Conservation (phyloP, 1,140 invertebrate species). For the Drosophila aff. region DNA sequence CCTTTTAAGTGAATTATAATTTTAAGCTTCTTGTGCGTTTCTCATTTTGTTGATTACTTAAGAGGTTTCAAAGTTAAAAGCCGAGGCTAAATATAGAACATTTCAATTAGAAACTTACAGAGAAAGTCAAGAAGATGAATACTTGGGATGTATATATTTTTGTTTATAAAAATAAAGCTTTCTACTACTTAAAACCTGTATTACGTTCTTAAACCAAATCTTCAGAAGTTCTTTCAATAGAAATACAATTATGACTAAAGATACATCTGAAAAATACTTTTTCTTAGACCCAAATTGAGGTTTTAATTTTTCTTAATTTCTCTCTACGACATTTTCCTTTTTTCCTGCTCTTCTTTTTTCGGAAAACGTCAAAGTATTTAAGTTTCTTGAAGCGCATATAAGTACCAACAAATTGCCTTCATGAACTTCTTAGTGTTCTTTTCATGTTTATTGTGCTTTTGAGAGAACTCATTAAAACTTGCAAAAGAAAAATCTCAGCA, state of each 20-base stretch:
- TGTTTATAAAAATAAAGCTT: not conserved
- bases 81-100: not conserved
- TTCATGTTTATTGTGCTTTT: constrained; percentile 17
- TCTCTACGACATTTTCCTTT: not conserved
- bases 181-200: not conserved
- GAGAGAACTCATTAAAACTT: constrained; percentile 20
- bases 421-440: constrained; percentile 12
- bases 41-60: constrained; percentile 61
- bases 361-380: constrained; percentile 6
- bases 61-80: constrained; percentile 42
- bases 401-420: constrained; percentile 20
- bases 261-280: not conserved
- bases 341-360: not conserved
- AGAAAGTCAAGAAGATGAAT: not conserved
- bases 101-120: not conserved
- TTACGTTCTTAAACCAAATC: not conserved
- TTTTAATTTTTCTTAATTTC: not conserved
- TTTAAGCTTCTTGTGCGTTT: constrained; percentile 44
- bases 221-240: not conserved
- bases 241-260: not conserved
- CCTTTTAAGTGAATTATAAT: constrained; percentile 75
- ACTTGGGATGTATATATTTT: not conserved
- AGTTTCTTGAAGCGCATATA: constrained; percentile 16
- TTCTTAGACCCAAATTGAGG: not conserved
- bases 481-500: constrained; percentile 6